A percentile compares a stretch with the other conserved stretches of the same genome.
Conservation (phyloP, 2,797 vertebrate genomes). For the Clamator glandarius region DNA sequence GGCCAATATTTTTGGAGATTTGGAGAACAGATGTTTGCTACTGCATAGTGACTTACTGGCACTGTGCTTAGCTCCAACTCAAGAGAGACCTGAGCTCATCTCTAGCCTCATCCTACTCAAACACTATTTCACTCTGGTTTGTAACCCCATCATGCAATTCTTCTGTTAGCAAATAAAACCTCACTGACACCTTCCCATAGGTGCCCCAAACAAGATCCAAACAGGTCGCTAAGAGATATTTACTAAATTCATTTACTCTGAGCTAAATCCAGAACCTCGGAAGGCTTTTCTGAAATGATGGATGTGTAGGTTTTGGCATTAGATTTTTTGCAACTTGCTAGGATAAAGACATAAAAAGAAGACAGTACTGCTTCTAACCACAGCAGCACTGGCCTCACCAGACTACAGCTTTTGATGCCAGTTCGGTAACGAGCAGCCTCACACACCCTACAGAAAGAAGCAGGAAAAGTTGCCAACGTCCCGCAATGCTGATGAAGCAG, state of each 20-base stretch:
- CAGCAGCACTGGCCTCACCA: not conserved
- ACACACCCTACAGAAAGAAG: not conserved
- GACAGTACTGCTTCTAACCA: not conserved
- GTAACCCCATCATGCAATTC: not conserved
- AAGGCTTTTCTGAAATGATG: not conserved
- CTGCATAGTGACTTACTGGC: not conserved
- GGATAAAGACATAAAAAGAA: not conserved
- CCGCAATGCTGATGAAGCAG: not conserved
- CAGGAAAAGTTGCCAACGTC: not conserved
- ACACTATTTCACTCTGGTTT: not conserved
- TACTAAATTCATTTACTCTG: not conserved
- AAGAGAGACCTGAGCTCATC: not conserved
- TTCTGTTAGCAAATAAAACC: constrained; percentile 13
- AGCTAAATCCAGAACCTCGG: not conserved
- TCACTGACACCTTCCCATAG: not conserved
- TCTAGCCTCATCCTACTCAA: not conserved
- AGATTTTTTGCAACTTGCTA: not conserved
- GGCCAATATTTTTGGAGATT: not conserved
- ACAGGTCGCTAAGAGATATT: not conserved
- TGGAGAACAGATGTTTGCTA: not conserved
- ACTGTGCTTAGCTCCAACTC: not conserved
- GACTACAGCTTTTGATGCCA: rapidly evolving
- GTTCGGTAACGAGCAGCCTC: not conserved
- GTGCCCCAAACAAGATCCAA: not conserved
- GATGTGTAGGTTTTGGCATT: not conserved